phyloP scores from a whole-genome alignment of 2,797 vertebrate species.

The Otus scops region DNA sequence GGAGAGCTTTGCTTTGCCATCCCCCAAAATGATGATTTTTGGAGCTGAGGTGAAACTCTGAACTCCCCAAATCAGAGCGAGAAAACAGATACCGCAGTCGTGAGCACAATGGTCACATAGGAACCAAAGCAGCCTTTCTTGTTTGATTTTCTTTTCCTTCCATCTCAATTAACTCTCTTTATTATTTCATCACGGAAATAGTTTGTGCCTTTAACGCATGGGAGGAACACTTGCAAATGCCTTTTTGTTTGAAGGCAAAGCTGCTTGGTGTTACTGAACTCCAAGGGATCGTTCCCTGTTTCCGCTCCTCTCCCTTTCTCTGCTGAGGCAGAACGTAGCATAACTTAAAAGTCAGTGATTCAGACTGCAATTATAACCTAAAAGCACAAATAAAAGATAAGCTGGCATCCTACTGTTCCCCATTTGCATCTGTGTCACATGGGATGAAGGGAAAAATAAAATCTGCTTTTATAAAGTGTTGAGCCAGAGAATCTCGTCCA shows the following conservation, averaged over 20 bases:
- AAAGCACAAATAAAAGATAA: conserved; percentile 50
- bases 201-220: conserved; percentile 41
- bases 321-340: conserved; percentile 46
- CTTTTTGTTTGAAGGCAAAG: conserved; percentile 55
- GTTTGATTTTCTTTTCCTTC: not conserved
- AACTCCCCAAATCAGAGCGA: not conserved
- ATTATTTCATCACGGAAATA: conserved; percentile 49
- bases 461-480: conserved; percentile 14
- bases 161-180: conserved; percentile 47
- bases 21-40: rapidly evolving
- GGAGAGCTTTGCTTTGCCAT: not conserved
- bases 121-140: not conserved
- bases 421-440: conserved; percentile 12
- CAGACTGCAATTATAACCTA: conserved; percentile 50
- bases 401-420: conserved; percentile 44
- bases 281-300: conserved; percentile 29
- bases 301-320: conserved; percentile 51
- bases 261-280: conserved; percentile 46
- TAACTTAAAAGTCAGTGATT: conserved; percentile 40
- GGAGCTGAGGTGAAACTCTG: not conserved
- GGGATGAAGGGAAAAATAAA: conserved; percentile 15
- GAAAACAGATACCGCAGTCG: rapidly evolving
- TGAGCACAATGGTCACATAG: not conserved
- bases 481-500: not conserved
- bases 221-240: conserved; percentile 48